Evolutionary conservation across 1,140 invertebrate species (phyloP).

Genomic region (Cherax destructor): DNA sequence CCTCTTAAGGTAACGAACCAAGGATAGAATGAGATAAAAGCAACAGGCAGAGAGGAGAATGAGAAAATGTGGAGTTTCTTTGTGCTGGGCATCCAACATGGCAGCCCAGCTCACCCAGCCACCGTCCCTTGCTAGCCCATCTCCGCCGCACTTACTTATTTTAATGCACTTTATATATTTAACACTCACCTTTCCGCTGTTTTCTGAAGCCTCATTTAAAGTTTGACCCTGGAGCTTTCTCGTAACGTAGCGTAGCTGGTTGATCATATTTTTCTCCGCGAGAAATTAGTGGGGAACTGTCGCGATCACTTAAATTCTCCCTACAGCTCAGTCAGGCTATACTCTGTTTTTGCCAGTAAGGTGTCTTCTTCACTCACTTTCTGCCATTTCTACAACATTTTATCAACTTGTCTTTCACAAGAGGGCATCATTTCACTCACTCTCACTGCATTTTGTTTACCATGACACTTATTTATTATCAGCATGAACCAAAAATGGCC

Average conservation of each 20-base stretch:
- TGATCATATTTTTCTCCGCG: constrained; percentile 71
- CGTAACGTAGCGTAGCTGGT: constrained; percentile 70
- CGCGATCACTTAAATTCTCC: constrained; percentile 64
- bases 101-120: constrained; percentile 41
- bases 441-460: constrained; percentile 65
- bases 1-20: not conserved
- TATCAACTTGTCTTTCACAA: constrained; percentile 39
- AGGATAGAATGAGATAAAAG: constrained; percentile 24
- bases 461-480: constrained; percentile 67
- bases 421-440: constrained; percentile 56
- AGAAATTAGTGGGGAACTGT: constrained; percentile 52
- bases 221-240: constrained; percentile 71
- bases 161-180: constrained; percentile 13
- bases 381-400: constrained; percentile 64
- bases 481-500: constrained; percentile 72
- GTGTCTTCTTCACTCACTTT: constrained; percentile 50
- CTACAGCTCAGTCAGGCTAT: constrained; percentile 37
- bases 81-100: constrained; percentile 65
- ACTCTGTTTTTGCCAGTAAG: constrained; percentile 50
- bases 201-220: constrained; percentile 69
- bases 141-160: constrained; percentile 17
- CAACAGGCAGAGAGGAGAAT: not conserved
- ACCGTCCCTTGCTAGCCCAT: constrained; percentile 8
- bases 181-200: constrained; percentile 68
- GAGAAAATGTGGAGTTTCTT: constrained; percentile 59